Percentiles rank a stretch among this genome's conserved stretches.
Evolutionary conservation across 2,113 vertebrate species (phyloP).

Genomic region (Callaeas wilsoni): DNA sequence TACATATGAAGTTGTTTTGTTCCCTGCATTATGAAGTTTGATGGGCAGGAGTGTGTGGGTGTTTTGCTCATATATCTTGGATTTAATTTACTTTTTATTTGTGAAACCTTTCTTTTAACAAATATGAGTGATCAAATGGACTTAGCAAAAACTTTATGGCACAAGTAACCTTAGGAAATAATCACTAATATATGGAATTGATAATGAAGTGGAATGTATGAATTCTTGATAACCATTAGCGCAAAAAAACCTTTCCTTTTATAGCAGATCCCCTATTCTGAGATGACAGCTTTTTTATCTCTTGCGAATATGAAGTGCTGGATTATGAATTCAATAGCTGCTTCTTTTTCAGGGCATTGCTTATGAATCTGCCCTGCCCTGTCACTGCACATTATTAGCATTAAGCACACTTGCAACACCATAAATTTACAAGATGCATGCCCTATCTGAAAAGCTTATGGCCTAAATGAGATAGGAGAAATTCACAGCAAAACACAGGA

Average conservation of each 20-base stretch:
- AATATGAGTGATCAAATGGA: not conserved
- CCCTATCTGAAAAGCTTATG: slow-evolving; percentile 19
- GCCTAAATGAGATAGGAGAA: slow-evolving; percentile 21
- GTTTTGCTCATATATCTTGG: not conserved
- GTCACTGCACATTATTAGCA: slow-evolving; percentile 27
- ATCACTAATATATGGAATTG: not conserved
- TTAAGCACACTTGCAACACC: slow-evolving; percentile 12
- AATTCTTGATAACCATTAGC: slow-evolving; percentile 29
- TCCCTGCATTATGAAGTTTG: not conserved
- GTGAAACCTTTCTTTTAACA: not conserved
- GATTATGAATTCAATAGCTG: slow-evolving; percentile 43
- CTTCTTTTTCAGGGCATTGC: slow-evolving; percentile 20
- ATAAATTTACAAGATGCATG: slow-evolving; percentile 28
- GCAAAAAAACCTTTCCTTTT: not conserved
- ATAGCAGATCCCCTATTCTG: slow-evolving; percentile 2
- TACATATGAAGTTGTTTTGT: not conserved
- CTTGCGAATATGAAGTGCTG: slow-evolving; percentile 43
- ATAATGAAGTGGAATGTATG: not conserved
- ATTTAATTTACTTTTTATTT: slow-evolving; percentile 10
- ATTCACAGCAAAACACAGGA: slow-evolving; percentile 33
- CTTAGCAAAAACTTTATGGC: not conserved
- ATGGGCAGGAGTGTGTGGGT: not conserved
- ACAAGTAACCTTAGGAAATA: not conserved
- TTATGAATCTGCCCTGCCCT: slow-evolving; percentile 38
- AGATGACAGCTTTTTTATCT: slow-evolving; percentile 40